Evolutionary conservation across 2,888 invertebrate genomes (phyloP), one percentile per base, ranked within the genome.

Genomic region (Temnothorax ravouxi): DNA sequence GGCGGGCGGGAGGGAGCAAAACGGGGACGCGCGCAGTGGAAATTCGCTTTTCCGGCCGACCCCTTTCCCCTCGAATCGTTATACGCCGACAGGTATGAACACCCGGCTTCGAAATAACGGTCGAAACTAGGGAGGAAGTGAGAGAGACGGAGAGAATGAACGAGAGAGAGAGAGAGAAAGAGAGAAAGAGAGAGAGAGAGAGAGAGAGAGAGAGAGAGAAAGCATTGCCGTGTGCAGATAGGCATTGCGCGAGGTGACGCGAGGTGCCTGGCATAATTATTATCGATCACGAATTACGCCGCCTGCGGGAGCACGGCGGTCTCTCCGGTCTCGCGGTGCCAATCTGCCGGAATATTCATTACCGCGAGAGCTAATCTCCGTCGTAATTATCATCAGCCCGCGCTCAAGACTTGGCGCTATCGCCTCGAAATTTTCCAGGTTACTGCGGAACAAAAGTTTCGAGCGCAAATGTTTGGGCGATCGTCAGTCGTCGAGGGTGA

Each of bases 221-320:
- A 71, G 67, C 44, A 64, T 67, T 34, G 56, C 61, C 21, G 74
- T 74, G 61, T 54, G 66, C 34, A 67, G 66, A 77, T 69, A 67
- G 83, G 52, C 74, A 75, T 59, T 50, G 59, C 75, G 59, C 80
- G 54, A 69, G 41, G 47, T 71, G 47, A 79, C 77, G 77, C 77
- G 69, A 87, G 83, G 84, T 89, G 88, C 67, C 84, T 85, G 71
- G 87, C 85, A 84, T 86, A 86, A 90, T 90, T 88, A 91, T 89
- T 90, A 91, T 91, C 89, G 90, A 91, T 91, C 89, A 86, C 25
- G 79, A 88, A 88, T 91, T 88, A 90, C 88, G 86, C 75, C 67
- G 84, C 87, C 86, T 79, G 76, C 81, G 80, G 86, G 89, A 86
- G 85, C 83, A 72, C 56, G 69, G 47, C 76, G 71, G 79, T 84